Evolutionary conservation across 92 coral and sea anemone species (phyloP), one percentile per base, ranked within the genome.

Genomic region (Chrysogorgia sp.): DNA sequence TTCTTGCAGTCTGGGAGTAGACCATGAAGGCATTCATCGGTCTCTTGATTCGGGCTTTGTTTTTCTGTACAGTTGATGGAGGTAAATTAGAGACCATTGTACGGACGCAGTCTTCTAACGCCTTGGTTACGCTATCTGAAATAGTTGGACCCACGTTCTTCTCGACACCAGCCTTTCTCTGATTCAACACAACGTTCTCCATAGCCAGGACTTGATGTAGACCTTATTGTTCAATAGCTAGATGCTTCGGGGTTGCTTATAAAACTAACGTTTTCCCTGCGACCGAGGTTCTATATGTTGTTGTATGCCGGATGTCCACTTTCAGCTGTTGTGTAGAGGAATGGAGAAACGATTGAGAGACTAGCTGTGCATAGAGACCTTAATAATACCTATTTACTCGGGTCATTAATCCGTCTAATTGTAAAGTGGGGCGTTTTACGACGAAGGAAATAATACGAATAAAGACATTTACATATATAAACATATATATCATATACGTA

Each of bases 1-100:
- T 83, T 47, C 97, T 76, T 28, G 97, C 97, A 50, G 97, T 96
- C 63, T 92, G 97, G 22, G 97, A 96, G 96, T 96, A 92, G 19
- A 92, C 97, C 97, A 92, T 92, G 80, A 92, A 92, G 4, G 97
- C 97, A 57, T 92, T 92, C 97, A 92, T 92, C 0, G 97, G 97
- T 49, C 97, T 76, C 66, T 92, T 92, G 15, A 92, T 92, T 90
- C 96, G 40, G 92, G 90, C 52, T 91, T 92, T 32, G 88, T 90
- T 61, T 87, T 92, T 57, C 32, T 57, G 31, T 7, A 8, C 71
- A 85, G 88, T 58, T 86, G 92, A 60, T 92, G 96, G 74, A 87
- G 91, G 20, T 88, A 92, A 74, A 90, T 71, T 43, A 89, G 90
- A 30, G 96, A 96, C 29, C 91, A 87, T 31, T 92, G 97, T 35